These are phyloP conservation scores for Ernsta delagoae DNA, from an alignment of 2,888 invertebrate genomes.

Conservation along the genomic window DNA sequence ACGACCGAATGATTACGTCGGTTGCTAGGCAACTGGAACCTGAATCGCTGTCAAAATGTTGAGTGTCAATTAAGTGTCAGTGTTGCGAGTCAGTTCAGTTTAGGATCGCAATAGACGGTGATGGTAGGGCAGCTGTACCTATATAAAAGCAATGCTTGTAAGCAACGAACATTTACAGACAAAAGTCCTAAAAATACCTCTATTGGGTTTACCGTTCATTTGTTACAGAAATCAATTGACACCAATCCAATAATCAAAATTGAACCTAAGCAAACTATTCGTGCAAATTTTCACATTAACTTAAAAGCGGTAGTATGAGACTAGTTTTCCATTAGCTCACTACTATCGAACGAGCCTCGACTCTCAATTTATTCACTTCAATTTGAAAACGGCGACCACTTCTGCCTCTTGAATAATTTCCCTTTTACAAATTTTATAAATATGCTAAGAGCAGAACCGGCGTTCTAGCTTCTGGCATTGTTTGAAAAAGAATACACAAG, in stretches of 20 bases:
- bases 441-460: slow-evolving; percentile 16
- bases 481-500: slow-evolving; percentile 1
- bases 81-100: too few relatives aligned
- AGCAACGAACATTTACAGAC: too few relatives aligned
- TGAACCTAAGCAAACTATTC: neutral
- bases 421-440: slow-evolving; percentile 19
- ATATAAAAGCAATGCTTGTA: too few relatives aligned
- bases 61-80: too few relatives aligned
- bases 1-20: too few relatives aligned
- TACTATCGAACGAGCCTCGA: slow-evolving; percentile 18
- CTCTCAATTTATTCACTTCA: slow-evolving; percentile 33
- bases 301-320: slow-evolving; percentile 18
- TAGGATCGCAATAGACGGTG: too few relatives aligned
- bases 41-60: too few relatives aligned
- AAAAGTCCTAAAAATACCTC: too few relatives aligned
- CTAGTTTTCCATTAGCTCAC: slow-evolving; percentile 22
- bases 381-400: slow-evolving; percentile 23
- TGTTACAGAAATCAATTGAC: neutral
- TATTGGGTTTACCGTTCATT: too few relatives aligned
- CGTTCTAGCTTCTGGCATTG: slow-evolving; percentile 9
- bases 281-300: slow-evolving; percentile 19
- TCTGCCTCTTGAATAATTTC: slow-evolving; percentile 16
- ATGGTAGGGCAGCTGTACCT: too few relatives aligned
- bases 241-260: neutral
- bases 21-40: too few relatives aligned